Conservation (phyloP, 2,888 invertebrate species). For the Andricus curvator region DNA sequence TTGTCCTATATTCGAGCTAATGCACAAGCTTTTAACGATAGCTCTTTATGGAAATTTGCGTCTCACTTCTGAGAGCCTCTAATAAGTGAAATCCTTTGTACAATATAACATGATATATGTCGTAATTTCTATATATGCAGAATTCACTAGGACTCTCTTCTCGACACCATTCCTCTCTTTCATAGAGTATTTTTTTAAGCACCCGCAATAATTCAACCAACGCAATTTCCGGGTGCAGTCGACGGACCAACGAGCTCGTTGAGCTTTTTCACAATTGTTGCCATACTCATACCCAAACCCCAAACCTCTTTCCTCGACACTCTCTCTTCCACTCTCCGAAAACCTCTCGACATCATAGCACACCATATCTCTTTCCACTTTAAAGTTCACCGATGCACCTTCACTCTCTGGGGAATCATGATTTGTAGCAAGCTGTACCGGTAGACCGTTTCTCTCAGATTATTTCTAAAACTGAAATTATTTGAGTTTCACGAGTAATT, state of each 20-base stretch:
- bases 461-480: conserved; percentile 31
- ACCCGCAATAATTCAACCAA: conserved; percentile 29
- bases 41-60: conserved; percentile 7
- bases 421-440: conserved; percentile 18
- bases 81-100: conserved; percentile 19
- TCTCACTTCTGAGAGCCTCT: not conserved
- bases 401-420: conserved; percentile 16
- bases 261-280: conserved; percentile 38
- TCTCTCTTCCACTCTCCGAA: not conserved
- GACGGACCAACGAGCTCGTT: conserved; percentile 34
- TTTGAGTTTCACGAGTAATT: not conserved
- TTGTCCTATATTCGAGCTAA: not conserved
- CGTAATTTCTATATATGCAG: conserved; percentile 11
- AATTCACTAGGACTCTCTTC: conserved; percentile 1
- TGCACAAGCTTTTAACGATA: not conserved
- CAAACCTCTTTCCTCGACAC: conserved; percentile 11
- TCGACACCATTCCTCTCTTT: conserved; percentile 1
- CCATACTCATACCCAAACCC: conserved; percentile 7
- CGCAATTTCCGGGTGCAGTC: conserved; percentile 31
- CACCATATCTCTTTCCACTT: conserved; percentile 35
- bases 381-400: conserved; percentile 24
- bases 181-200: conserved; percentile 29
- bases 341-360: conserved; percentile 28
- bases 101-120: conserved; percentile 1
- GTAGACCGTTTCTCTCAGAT: not conserved